phyloP scores from a whole-genome alignment of 2,113 vertebrate species.

The Bubo blakistoni region DNA sequence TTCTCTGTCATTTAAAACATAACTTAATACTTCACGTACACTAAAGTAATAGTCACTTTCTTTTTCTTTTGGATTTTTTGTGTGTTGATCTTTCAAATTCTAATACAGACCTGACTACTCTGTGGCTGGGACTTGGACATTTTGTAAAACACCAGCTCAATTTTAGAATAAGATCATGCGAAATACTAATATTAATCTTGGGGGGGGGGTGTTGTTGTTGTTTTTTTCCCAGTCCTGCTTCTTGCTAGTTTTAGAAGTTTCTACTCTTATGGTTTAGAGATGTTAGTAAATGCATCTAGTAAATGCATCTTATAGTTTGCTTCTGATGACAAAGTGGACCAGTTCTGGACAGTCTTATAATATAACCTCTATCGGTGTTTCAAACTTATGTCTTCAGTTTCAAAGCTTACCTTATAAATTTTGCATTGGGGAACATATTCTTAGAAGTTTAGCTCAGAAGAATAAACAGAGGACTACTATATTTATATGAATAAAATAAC shows the following conservation, averaged over 20 bases:
- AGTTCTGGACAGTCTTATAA: neutral
- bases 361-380: neutral
- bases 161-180: neutral
- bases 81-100: neutral
- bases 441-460: neutral
- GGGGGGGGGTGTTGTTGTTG: neutral
- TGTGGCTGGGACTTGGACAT: neutral
- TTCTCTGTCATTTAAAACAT: neutral
- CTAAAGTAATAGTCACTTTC: neutral
- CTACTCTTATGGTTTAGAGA: neutral
- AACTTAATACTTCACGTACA: neutral
- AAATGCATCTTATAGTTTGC: neutral
- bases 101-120: neutral
- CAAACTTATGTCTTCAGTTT: neutral
- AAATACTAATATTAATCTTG: neutral
- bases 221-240: neutral
- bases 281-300: neutral
- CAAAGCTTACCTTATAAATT: neutral
- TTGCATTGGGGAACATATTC: neutral
- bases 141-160: neutral
- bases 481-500: neutral
- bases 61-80: neutral
- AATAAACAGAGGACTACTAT: neutral
- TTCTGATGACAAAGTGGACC: neutral
- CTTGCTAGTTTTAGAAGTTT: neutral